These are phyloP conservation scores for Helicoverpa armigera DNA, from an alignment of 1,140 invertebrate species.

Conservation along the genomic window DNA sequence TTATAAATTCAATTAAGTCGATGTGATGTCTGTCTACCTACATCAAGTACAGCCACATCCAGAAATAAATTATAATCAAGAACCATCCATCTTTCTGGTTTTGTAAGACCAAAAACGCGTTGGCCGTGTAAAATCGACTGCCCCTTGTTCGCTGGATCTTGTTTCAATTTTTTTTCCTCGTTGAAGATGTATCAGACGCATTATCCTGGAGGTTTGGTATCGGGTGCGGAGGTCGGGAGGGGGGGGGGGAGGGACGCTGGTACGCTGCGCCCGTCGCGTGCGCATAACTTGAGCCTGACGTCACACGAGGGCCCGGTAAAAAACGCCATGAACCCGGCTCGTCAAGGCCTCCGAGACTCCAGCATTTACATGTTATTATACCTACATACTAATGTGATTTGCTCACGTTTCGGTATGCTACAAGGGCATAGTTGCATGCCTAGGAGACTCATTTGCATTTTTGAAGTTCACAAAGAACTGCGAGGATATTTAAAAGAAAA, in stretches of 20 bases:
- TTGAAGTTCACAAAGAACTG: conserved; percentile 13
- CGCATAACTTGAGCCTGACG: conserved; percentile 80
- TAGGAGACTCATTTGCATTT: conserved; percentile 36
- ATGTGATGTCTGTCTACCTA: conserved; percentile 5
- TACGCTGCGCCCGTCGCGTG: conserved; percentile 61
- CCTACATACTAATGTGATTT: conserved; percentile 58
- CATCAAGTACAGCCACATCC: conserved; percentile 32
- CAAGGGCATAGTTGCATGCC: conserved; percentile 47
- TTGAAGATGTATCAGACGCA: conserved; percentile 79
- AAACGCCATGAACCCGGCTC: conserved; percentile 80
- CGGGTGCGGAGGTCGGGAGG: conserved; percentile 65
- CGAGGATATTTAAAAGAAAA: not conserved
- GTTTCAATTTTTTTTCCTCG: conserved; percentile 75
- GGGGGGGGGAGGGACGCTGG: conserved; percentile 38
- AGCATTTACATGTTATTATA: conserved; percentile 76
- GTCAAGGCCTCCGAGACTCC: conserved; percentile 75
- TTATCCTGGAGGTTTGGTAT: conserved; percentile 79
- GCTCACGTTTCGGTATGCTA: conserved; percentile 56
- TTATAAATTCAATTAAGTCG: conserved; percentile 30
- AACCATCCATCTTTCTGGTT: conserved; percentile 60
- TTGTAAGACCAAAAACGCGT: conserved; percentile 73
- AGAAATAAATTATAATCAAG: conserved; percentile 47
- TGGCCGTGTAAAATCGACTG: conserved; percentile 74
- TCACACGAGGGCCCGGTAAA: conserved; percentile 74
- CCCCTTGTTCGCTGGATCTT: conserved; percentile 70